Base-by-base conservation (phyloP, 2,888 invertebrate genomes). In the Sinodicranocentrus sp. region DNA sequence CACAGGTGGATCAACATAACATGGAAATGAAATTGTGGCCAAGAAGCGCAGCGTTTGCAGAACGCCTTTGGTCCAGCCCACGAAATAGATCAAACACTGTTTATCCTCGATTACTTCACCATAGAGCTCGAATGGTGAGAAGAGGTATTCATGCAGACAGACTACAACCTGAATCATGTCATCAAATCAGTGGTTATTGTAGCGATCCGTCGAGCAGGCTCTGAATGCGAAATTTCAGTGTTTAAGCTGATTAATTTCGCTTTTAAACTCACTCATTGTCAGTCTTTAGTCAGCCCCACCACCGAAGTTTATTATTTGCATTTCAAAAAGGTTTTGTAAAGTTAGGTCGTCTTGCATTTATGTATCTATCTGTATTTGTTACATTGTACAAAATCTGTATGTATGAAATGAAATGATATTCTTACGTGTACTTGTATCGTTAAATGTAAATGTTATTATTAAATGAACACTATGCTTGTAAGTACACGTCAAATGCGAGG, bases 1-100 rank as follows among this genome's bases (percentile, higher is more conserved):
- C 57, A 23, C 59, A 88, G 88, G 88, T 88, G 70, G 89, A 89
- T 48, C 78, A 88, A 57, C 84, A 87, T 70, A 89, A 89, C 61
- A 86, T 90, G 84, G 95, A 96, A 89, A 91, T 93, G 0, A 93
- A 94, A 85, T 91, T 95, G n/a, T 97, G 96, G 96, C 96, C 96
- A 0, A 92, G 96, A 82, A 93, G 95, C 1, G 94, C 95, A 0
- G 96, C 96, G 0, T 94, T 94, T 1, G 96, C 94, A 0, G 96
- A 97, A 91, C 92, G 96, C 1, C 91, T 96, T 5, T 96, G 96
- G 96, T 91, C 94, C 0, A 93, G 96, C 91, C 95, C 95, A 0
- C 54, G 59, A 21, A 88, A 89, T 52, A 68, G 88, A 63, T 82
- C 87, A 0, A 78, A 85, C 21, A 75, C 75, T 2, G 90, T 89